These are phyloP conservation scores for Radopholus similis DNA, from an alignment of 1,140 invertebrate species.

Conservation along the genomic window DNA sequence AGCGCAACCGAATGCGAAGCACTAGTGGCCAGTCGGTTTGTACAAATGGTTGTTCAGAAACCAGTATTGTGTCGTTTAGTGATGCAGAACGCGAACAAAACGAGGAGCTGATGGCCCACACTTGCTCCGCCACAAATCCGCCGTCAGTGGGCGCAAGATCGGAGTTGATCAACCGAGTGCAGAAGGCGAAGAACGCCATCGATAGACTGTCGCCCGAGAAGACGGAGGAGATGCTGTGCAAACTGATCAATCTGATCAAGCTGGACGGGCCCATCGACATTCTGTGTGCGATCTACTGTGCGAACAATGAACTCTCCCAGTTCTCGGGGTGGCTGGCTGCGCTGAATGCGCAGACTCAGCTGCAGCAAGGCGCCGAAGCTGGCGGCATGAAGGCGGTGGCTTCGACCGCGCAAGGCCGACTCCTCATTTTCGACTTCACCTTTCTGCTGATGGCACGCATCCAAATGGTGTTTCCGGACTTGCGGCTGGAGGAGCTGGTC, in stretches of 20 bases:
- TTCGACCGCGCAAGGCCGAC: background rate
- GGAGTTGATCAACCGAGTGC: conserved; percentile 9
- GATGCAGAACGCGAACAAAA: conserved; percentile 26
- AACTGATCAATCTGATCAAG: conserved; percentile 9
- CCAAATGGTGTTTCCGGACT: conserved; percentile 19
- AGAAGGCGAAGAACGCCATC: conserved; percentile 28
- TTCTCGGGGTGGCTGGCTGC: conserved; percentile 31
- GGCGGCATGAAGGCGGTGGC: conserved; percentile 6
- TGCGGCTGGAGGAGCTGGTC: conserved; percentile 31
- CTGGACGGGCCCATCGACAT: conserved; percentile 10
- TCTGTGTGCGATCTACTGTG: conserved; percentile 28
- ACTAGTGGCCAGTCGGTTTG: conserved; percentile 2
- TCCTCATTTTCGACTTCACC: conserved; percentile 33
- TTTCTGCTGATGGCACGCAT: conserved; percentile 30
- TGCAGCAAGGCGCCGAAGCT: background rate
- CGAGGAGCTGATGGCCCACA: background rate
- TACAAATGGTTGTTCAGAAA: background rate
- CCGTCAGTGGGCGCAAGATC: background rate
- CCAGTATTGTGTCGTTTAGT: background rate
- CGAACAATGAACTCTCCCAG: conserved; percentile 24
- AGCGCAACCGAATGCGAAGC: conserved; percentile 2
- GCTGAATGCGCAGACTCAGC: conserved; percentile 9
- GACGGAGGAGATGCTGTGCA: conserved; percentile 2
- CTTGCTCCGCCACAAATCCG: background rate
- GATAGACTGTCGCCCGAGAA: conserved; percentile 20